These are phyloP conservation scores for Danio choprae DNA, from an alignment of 2,797 vertebrate genomes.

Conservation along the genomic window DNA sequence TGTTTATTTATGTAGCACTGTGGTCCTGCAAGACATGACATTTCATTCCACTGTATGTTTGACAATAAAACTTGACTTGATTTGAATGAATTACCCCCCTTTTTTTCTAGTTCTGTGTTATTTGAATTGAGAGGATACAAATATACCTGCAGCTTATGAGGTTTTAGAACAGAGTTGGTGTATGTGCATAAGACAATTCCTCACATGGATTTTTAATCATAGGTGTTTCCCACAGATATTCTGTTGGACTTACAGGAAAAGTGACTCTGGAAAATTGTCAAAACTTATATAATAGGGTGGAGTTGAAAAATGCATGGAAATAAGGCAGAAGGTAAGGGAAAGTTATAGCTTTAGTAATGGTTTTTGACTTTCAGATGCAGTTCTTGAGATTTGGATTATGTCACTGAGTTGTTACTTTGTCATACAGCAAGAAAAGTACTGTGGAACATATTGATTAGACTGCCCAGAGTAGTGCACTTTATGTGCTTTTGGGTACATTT, in stretches of 20 bases:
- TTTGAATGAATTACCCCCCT: too few relatives aligned
- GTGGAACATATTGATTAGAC: neutral
- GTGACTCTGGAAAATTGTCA: conserved; percentile 15
- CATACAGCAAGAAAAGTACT: neutral
- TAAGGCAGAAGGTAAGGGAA: neutral
- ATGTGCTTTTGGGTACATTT: neutral
- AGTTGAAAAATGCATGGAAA: conserved; percentile 22
- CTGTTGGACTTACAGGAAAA: conserved; percentile 28
- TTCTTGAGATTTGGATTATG: conserved; percentile 11
- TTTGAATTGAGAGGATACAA: neutral
- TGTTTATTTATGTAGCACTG: too few relatives aligned
- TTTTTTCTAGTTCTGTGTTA: too few relatives aligned
- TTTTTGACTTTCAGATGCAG: neutral
- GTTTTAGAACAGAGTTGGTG: conserved; percentile 7
- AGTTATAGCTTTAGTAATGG: neutral
- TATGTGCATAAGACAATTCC: neutral
- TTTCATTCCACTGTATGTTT: too few relatives aligned
- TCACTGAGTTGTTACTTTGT: neutral
- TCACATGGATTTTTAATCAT: conserved; percentile 46
- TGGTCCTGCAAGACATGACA: too few relatives aligned
- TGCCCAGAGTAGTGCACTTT: neutral
- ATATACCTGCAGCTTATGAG: neutral
- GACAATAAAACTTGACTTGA: too few relatives aligned
- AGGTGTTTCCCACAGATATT: conserved; percentile 44
- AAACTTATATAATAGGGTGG: conserved; percentile 45